Percentiles rank a stretch among this genome's conserved stretches.
These are phyloP conservation scores for Petaurus breviceps DNA, from an alignment of 2,113 vertebrate species.

Conservation along the genomic window DNA sequence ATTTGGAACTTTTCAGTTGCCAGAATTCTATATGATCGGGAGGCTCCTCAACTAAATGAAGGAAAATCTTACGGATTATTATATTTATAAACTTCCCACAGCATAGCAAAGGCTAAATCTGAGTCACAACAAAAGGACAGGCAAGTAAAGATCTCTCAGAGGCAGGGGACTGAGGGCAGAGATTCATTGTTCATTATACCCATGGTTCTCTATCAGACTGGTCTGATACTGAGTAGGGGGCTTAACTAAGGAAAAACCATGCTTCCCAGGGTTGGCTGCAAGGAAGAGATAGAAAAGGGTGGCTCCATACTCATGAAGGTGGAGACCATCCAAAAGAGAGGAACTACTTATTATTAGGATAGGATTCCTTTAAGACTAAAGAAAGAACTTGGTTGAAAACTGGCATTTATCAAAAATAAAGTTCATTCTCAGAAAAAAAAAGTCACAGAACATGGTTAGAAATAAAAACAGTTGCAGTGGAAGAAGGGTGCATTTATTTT, in stretches of 20 bases:
- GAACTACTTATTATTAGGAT: neutral
- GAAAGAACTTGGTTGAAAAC: neutral
- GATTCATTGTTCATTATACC: neutral
- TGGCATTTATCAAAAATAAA: neutral
- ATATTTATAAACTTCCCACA: neutral
- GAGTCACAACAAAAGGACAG: neutral
- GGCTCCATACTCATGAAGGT: neutral
- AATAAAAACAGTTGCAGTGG: neutral
- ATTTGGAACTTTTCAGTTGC: neutral
- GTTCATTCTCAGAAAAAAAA: neutral
- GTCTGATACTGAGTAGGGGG: neutral
- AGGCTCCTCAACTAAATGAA: neutral
- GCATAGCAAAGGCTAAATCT: neutral
- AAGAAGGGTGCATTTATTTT: neutral
- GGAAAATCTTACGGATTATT: neutral
- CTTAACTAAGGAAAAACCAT: neutral
- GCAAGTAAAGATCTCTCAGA: neutral
- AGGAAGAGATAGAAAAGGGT: neutral
- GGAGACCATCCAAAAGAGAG: neutral
- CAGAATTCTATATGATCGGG: neutral
- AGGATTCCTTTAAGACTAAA: neutral
- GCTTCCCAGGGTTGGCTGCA: neutral
- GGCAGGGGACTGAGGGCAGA: neutral
- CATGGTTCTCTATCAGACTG: neutral
- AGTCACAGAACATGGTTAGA: neutral